Base-by-base conservation (phyloP, 2,888 invertebrate genomes). In the Mimachlamys varia region DNA sequence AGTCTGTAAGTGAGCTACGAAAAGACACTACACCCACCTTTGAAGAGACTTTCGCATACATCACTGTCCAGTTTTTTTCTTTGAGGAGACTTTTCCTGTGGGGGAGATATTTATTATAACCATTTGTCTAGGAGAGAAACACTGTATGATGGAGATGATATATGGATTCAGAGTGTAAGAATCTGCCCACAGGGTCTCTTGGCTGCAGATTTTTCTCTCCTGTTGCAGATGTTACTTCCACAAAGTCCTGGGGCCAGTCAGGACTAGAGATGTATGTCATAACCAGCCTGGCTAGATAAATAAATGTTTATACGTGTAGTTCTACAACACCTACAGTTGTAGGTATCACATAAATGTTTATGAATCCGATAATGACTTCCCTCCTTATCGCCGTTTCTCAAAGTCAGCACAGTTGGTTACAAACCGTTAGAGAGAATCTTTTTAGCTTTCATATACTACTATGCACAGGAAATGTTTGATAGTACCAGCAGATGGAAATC, bases 71-170 rank as follows among this genome's bases (percentile, higher is more conserved):
- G n/a, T n/a, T 10, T 12, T 12, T 76, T 76, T 33, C 76, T 76
- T 76, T 76, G 76, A 33, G 76, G 27, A 27, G 76, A 22, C 17
- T 76, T 33, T 33, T 76, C 33, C 76, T 76, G 76, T 22, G 76
- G 76, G 76, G 76, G 76, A 76, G 76, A 76, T 76, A 76, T 76
- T 76, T 76, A 33, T 76, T 76, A 76, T 27, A 33, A 76, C 76
- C 27, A 33, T 76, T 33, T 76, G 76, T 76, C 27, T 27, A 27
- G 5, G 10, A 33, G 76, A 22, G 44, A 5, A 44, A 76, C 76
- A 76, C 76, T 27, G 76, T 76, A 76, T 76, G 76, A 76, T 76
- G 76, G 19, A 76, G 76, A 76, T 76, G 76, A 76, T 76, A 76
- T 76, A 76, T 76, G 27, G 76, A 76, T 76, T 76, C 33, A 76